Conservation (phyloP, 1,140 invertebrate genomes). For the Pomacea maculata region DNA sequence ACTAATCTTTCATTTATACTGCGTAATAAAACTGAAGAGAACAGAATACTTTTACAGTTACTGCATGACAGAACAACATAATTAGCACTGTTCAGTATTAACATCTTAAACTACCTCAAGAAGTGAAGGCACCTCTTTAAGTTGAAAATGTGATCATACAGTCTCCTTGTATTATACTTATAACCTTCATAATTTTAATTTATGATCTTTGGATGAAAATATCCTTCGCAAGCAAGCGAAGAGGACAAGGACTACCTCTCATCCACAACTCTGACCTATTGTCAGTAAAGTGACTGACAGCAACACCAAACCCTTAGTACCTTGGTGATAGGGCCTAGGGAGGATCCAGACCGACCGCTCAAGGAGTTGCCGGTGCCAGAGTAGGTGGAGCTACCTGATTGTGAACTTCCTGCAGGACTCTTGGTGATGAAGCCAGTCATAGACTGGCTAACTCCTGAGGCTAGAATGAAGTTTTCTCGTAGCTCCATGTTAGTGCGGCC, state of each 20-base stretch:
- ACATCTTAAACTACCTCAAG: not conserved
- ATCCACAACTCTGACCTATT: not conserved
- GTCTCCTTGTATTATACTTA: too few relatives aligned
- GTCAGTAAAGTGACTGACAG: not conserved
- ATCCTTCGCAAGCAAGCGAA: not conserved
- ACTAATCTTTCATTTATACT: too few relatives aligned
- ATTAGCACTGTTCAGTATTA: too few relatives aligned
- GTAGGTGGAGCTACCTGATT: slow-evolving; percentile 55
- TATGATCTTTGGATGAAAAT: not conserved
- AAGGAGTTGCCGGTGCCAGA: slow-evolving; percentile 47
- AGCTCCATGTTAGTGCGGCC: slow-evolving; percentile 99
- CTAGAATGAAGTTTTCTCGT: slow-evolving; percentile 97
- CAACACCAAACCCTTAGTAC: slow-evolving; percentile 29
- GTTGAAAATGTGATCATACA: not conserved
- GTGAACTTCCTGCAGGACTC: slow-evolving; percentile 52
- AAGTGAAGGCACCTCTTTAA: not conserved
- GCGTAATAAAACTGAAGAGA: too few relatives aligned
- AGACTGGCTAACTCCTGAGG: slow-evolving; percentile 95
- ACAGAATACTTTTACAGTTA: too few relatives aligned
- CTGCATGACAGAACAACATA: too few relatives aligned
- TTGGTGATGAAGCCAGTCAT: slow-evolving; percentile 95
- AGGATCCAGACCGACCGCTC: slow-evolving; percentile 49
- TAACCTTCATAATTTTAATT: too few relatives aligned
- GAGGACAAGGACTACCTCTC: not conserved
- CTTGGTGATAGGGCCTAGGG: slow-evolving; percentile 58